Evolutionary conservation across 2,888 invertebrate species (phyloP).

Genomic region (Chloroclystis v-ata): DNA sequence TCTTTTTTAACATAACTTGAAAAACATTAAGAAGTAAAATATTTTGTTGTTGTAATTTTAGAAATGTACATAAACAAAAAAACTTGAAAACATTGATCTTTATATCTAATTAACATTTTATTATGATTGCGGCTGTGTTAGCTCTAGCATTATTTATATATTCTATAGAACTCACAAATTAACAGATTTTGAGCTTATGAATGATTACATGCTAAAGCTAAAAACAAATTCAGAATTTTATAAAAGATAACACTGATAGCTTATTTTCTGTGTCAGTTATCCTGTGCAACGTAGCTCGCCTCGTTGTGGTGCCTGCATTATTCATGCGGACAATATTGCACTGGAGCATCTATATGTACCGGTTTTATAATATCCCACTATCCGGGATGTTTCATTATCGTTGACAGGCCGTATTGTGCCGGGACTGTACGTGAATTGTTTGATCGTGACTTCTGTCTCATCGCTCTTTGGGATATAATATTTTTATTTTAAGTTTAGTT

Average conservation of each 20-base stretch:
- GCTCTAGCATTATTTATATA: no score
- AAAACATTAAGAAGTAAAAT: no score
- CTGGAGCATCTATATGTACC: slow-evolving; percentile 50
- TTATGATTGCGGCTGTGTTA: no score
- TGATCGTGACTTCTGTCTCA: slow-evolving; percentile 24
- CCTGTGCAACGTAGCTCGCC: slow-evolving; percentile 29
- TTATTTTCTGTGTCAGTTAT: background rate
- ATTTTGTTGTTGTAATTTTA: no score
- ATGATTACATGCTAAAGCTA: no score
- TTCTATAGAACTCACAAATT: no score
- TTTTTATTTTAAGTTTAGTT: background rate
- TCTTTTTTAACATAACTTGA: no score
- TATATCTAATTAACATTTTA: no score
- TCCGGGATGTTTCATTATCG: slow-evolving; percentile 44
- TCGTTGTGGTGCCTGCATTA: slow-evolving; percentile 67
- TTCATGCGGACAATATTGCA: slow-evolving; percentile 75
- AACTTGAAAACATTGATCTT: no score
- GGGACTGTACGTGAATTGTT: slow-evolving; percentile 35
- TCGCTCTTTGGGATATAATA: slow-evolving; percentile 12
- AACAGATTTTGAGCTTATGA: no score
- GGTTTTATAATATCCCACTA: slow-evolving; percentile 41
- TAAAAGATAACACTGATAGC: background rate
- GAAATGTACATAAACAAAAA: no score
- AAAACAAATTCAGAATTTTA: background rate
- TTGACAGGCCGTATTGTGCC: slow-evolving; percentile 39